Base-by-base conservation (phyloP, 2,888 invertebrate genomes). In the Trachelus iudaicus region DNA sequence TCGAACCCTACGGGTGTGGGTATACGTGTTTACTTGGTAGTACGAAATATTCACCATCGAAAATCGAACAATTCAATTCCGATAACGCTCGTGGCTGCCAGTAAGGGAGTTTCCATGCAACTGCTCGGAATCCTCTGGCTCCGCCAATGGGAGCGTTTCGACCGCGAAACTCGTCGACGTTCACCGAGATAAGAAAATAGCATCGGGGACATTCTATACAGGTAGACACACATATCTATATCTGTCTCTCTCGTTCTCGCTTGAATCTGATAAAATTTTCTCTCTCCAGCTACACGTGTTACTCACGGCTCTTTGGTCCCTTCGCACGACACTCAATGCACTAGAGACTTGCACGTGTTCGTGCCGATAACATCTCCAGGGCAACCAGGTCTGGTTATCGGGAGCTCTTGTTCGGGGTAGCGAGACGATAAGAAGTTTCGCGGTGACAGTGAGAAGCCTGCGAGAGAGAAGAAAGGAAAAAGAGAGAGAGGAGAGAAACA, bases 261-360 rank as follows among this genome's bases (percentile, higher is more conserved):
- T 71, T 71, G 33, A 35, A 37, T 73, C 23, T 15, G 31, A 75
- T 15, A 40, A 9, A 56, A 15, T 23, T 6, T 56, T 56, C 40
- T 56, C 40, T 56, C 40, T 56, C 40, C 4, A 15, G 40, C 40
- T 40, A 40, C 40, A 40, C 40, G 40, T 40, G 40, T 40, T 40
- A 40, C 40, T 40, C 40, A 15, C 40, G 40, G 40, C 40, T 40
- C 40, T 40, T 15, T 0, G 15, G 34, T 73, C 34, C 34, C 23
- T 34, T 73, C 79, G 76, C 73, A 37, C 68, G 69, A 69, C 73
- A 77, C 71, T 78, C 75, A 78, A 78, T 79, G 82, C 83, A 85
- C 86, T 88, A 87, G 86, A 87, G 87, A 87, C 85, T 84, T 85
- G 88, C 86, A 83, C 81, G 83, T 84, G 81, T 83, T 83, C 84